These are phyloP conservation scores for Copidosoma aretas DNA, from an alignment of 2,888 invertebrate genomes.

Conservation along the genomic window DNA sequence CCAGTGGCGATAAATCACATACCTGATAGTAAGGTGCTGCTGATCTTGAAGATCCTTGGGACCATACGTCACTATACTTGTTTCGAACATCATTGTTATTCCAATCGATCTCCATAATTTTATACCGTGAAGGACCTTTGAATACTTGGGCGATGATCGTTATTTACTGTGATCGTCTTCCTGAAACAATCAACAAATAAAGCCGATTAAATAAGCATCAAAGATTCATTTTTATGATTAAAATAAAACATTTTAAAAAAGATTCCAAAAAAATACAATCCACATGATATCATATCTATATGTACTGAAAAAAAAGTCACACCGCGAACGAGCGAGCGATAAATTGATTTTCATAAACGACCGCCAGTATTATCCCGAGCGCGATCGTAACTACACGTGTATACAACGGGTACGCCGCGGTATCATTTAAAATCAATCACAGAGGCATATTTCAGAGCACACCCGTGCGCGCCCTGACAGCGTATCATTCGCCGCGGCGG, in stretches of 20 bases:
- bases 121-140: too few species aligned
- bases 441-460: slow-evolving; percentile 29
- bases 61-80: slow-evolving; percentile 49
- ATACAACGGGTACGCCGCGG: too few species aligned
- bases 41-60: not conserved
- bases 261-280: too few species aligned
- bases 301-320: too few species aligned
- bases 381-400: too few species aligned
- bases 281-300: too few species aligned
- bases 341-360: slow-evolving; percentile 35
- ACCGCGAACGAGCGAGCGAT: not conserved
- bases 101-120: not conserved
- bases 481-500: slow-evolving; percentile 39
- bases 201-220: not conserved
- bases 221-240: not conserved
- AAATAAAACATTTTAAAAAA: too few species aligned
- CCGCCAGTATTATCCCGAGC: slow-evolving; percentile 20
- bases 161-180: not conserved
- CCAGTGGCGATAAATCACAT: not conserved
- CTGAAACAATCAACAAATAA: not conserved
- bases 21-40: too few species aligned
- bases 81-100: slow-evolving; percentile 44
- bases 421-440: slow-evolving; percentile 39
- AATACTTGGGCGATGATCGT: not conserved
- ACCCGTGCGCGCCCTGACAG: slow-evolving; percentile 25